Percentiles rank a stretch among this genome's conserved stretches.
Evolutionary conservation across 2,888 invertebrate species (phyloP).

Genomic region (Drosophila greeni): DNA sequence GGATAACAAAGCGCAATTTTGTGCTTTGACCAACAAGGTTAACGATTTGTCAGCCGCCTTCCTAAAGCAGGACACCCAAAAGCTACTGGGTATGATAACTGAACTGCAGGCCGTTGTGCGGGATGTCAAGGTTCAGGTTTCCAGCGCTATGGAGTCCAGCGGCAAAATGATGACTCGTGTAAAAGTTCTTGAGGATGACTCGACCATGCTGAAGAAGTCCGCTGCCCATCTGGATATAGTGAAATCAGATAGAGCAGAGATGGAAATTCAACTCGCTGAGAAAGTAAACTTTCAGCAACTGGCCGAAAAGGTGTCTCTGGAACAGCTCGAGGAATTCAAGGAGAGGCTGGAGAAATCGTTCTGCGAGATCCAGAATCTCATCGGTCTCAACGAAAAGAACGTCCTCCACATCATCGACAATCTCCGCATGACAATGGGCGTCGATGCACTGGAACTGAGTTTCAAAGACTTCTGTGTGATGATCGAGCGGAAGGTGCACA

Average conservation of each 20-base stretch:
- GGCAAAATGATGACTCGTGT: constrained; percentile 41
- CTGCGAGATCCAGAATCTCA: constrained; percentile 62
- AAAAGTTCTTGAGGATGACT: constrained; percentile 27
- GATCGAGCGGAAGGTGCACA: constrained; percentile 80
- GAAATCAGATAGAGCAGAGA: constrained; percentile 85
- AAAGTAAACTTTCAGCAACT: constrained; percentile 86
- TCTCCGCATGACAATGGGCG: constrained; percentile 83
- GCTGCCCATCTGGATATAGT: constrained; percentile 80
- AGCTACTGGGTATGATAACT: constrained; percentile 49
- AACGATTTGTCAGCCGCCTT: constrained; percentile 68
- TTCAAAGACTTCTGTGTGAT: constrained; percentile 84
- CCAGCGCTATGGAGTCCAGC: constrained; percentile 48
- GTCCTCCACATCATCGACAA: constrained; percentile 82
- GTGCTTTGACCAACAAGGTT: constrained; percentile 69
- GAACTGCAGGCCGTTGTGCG: constrained; percentile 62
- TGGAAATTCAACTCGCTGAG: constrained; percentile 86
- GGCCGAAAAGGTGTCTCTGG: constrained; percentile 86
- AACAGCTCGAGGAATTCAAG: constrained; percentile 83
- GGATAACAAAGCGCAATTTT: constrained; percentile 70
- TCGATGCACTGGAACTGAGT: constrained; percentile 82
- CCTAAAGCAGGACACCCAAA: constrained; percentile 66
- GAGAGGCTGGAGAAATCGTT: constrained; percentile 69
- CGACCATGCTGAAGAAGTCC: constrained; percentile 44
- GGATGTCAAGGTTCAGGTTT: constrained; percentile 48
- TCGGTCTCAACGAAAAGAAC: constrained; percentile 69